A percentile compares a stretch with the other conserved stretches of the same genome.
Conservation (phyloP, 2,113 vertebrate genomes). For the Podilymbus podiceps region DNA sequence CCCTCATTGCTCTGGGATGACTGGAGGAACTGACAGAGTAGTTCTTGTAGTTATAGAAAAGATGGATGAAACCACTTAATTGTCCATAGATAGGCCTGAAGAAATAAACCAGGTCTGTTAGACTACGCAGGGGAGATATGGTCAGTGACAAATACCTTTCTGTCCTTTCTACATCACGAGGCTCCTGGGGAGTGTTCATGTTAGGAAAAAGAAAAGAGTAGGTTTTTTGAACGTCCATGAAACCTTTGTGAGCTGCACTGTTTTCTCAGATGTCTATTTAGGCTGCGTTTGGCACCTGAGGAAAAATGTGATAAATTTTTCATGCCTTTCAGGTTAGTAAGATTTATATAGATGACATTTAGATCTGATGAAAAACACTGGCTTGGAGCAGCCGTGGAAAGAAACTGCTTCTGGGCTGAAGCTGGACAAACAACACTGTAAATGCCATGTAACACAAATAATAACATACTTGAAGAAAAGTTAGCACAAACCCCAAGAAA, state of each 20-base stretch:
- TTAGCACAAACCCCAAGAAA: not conserved
- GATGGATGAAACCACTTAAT: not conserved
- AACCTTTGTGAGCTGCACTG: not conserved
- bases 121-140: not conserved
- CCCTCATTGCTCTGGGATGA: not conserved
- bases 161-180: not conserved
- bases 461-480: not conserved
- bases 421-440: not conserved
- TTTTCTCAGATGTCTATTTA: not conserved
- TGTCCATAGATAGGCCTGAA: not conserved
- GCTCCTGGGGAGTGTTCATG: not conserved
- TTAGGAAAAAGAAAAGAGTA: not conserved
- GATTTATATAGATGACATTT: constrained; percentile 45
- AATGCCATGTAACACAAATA: not conserved
- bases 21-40: not conserved
- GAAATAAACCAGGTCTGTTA: not conserved
- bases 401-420: constrained; percentile 10
- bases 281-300: not conserved
- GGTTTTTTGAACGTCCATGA: not conserved
- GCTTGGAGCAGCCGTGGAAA: not conserved
- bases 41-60: not conserved
- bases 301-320: not conserved
- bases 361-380: constrained; percentile 4
- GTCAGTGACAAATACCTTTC: not conserved
- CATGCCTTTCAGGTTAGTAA: constrained; percentile 10